These are phyloP conservation scores for Bombus soroeensis DNA, from an alignment of 1,140 invertebrate species.

Conservation along the genomic window DNA sequence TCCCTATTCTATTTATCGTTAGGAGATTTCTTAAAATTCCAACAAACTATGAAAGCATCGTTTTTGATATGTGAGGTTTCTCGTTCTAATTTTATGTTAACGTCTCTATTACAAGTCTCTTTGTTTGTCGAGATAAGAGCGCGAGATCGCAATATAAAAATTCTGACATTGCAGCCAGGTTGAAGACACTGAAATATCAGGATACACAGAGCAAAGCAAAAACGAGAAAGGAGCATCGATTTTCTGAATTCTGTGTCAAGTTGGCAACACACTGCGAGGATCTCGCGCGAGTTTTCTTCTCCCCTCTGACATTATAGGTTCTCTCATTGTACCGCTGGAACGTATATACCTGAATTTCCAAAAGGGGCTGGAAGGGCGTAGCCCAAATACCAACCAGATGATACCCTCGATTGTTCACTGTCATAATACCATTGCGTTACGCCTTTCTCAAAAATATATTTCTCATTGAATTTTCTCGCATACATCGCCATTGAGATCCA, in stretches of 20 bases:
- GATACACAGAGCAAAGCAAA: background rate
- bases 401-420: background rate
- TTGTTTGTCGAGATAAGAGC: background rate
- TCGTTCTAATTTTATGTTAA: too few relatives aligned
- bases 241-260: slow-evolving; percentile 1
- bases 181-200: background rate
- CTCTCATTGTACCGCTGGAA: background rate
- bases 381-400: slow-evolving; percentile 18
- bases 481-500: background rate
- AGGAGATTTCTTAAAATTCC: too few relatives aligned
- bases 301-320: background rate
- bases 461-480: background rate
- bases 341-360: slow-evolving; percentile 26
- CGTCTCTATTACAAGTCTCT: background rate
- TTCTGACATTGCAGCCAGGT: background rate
- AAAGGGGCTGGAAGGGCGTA: slow-evolving; percentile 30
- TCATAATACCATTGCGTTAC: background rate
- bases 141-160: background rate
- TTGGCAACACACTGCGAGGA: background rate
- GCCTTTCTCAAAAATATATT: background rate
- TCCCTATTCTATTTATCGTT: too few relatives aligned
- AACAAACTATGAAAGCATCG: too few relatives aligned
- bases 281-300: background rate
- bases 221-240: background rate
- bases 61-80: too few relatives aligned